A percentile compares a stretch with the other conserved stretches of the same genome.
phyloP scores from a whole-genome alignment of 2,113 vertebrate genomes.

The Lipotes vexillifer region DNA sequence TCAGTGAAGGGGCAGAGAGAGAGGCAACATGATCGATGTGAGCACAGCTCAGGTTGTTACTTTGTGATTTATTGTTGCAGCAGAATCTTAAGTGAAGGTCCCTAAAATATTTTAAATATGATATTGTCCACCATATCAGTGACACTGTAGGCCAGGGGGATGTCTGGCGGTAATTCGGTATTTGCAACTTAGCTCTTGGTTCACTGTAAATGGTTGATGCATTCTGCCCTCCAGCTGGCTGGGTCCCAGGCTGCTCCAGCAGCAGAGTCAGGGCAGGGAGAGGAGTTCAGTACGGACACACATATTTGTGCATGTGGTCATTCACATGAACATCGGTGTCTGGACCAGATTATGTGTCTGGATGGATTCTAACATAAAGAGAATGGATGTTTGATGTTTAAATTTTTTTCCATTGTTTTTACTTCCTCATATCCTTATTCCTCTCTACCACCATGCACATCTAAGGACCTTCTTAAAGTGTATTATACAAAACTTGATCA shows the following conservation, averaged over 20 bases:
- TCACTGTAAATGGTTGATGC: neutral
- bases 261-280: neutral
- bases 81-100: neutral
- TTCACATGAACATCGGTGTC: neutral
- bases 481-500: neutral
- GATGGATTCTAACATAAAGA: neutral
- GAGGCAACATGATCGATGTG: too few species aligned
- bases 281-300: neutral
- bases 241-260: too few species aligned
- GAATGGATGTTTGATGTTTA: fast-evolving
- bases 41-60: neutral
- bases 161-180: neutral
- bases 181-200: neutral
- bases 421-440: neutral
- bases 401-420: neutral
- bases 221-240: neutral
- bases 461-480: neutral
- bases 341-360: neutral
- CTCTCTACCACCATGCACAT: neutral
- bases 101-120: neutral
- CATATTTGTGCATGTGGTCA: neutral
- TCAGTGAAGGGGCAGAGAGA: neutral
- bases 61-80: neutral
- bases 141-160: neutral
- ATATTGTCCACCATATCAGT: neutral